Evolutionary conservation across 2,797 vertebrate genomes (phyloP), one percentile per base, ranked within the genome.

Genomic region (Pogoniulus pusillus): DNA sequence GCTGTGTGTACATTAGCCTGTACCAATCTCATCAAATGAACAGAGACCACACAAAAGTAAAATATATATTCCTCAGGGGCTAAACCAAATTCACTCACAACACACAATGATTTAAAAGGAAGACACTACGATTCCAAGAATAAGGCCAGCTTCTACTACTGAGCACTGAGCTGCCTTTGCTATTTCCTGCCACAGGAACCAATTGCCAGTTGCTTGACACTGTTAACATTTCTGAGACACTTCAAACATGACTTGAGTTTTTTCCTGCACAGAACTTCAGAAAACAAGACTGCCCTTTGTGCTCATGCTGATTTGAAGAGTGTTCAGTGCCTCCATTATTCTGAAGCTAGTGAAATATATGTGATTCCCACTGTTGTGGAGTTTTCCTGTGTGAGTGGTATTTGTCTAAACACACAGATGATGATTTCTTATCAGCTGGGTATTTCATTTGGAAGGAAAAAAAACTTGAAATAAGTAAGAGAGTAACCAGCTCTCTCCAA

Each of bases 211-310:
- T 89, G 82, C 55, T 83, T 37, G 87, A 91, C 76, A 72, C 69
- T 87, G 79, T 81, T 93, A 83, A 85, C 34, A 63, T 89, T 89
- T 93, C 82, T 85, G 57, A 94, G 89, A 87, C 82, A 90, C 63
- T 39, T 93, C 90, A 91, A 45, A 73, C 62, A 72, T 26, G 72
- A 89, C 78, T 85, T 54, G 58, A 87, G n/a, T 19, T 59, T 94
- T 87, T 90, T 68, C 82, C 76, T 75, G 70, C 47, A 34, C 9
- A 32, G 64, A 85, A 72, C 59, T 81, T 85, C 63, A 72, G 55
- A 91, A 93, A 81, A 89, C 82, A 87, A 90, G 86, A 62, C 58
- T 71, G 58, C 22, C 93, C 89, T 89, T 92, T 95, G 70, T 90
- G 85, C 32, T 81, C 59, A 91, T 93, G 84, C 45, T 55, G 51